Conservation (phyloP, 2,888 invertebrate genomes). For the Agrochola litura region DNA sequence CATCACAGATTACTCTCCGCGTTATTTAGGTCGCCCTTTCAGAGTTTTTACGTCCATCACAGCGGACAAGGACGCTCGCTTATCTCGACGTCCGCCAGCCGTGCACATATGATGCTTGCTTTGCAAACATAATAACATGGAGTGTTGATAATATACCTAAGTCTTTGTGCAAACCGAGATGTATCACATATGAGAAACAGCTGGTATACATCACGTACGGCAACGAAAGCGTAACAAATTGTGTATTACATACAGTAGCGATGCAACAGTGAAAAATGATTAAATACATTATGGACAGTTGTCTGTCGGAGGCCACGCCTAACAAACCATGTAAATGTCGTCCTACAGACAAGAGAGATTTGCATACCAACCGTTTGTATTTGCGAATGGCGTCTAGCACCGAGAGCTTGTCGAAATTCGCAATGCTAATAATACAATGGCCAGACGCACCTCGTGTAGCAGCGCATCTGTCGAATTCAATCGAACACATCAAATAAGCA, state of each 20-base stretch:
- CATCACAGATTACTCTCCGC: constrained; percentile 64
- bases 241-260: constrained; percentile 39
- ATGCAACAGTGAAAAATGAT: constrained; percentile 43
- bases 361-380: constrained; percentile 84
- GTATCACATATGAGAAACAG: constrained; percentile 52
- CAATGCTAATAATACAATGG: constrained; percentile 88
- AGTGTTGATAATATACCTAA: constrained; percentile 61
- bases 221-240: constrained; percentile 42
- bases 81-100: constrained; percentile 74
- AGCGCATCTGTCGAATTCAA: constrained; percentile 78
- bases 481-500: constrained; percentile 68
- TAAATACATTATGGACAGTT: constrained; percentile 42
- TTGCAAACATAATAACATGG: constrained; percentile 75
- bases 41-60: constrained; percentile 73
- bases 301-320: constrained; percentile 69
- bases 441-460: constrained; percentile 83
- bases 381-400: constrained; percentile 83
- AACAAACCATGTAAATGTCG: constrained; percentile 76
- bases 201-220: constrained; percentile 46
- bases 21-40: constrained; percentile 75
- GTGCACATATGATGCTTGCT: constrained; percentile 74
- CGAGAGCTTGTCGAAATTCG: constrained; percentile 86
- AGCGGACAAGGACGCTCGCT: constrained; percentile 74
- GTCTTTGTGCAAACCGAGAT: constrained; percentile 57
- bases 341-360: constrained; percentile 79